Base-by-base conservation (phyloP, 2,797 vertebrate genomes). In the Anguilla anguilla region DNA sequence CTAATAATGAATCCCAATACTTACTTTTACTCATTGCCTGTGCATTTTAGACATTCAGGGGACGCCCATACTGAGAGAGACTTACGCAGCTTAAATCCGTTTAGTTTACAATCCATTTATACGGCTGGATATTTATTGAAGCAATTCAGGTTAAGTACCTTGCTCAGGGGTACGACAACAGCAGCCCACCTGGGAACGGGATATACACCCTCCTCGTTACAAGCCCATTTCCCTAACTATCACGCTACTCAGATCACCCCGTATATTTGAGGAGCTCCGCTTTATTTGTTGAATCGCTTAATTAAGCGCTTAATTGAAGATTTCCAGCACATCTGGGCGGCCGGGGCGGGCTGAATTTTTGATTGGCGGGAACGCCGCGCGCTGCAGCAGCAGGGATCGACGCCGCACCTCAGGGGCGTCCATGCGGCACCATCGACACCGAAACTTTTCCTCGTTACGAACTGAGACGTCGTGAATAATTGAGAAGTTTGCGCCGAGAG, bases 401-500 rank as follows among this genome's bases (percentile, higher is more conserved):
- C n/a, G 13, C 31, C 11, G 35, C 51, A 64, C 49, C 39, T 85
- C 72, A 13, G 64, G 25, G 64, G 46, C 10, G 90, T 91, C 88
- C 86, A 89, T 91, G 77, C 74, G 57, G 87, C 85, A 89, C 84
- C 72, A 89, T 92, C 81, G 91, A 69, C 72, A 53, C 46, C 43
- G 11, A 53, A 89, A 46, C 89, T 88, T 91, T 90, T 90, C 91
- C 87, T 89, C 88, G 87, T 91, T 89, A 88, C 88, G 86, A 90
- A 57, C 6, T n/a, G 90, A 69, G 51, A 59, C 85, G 90, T 90
- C 89, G 90, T 91, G 89, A 88, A 91, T 92, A 91, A 92, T 93
- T 91, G 86, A 92, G 92, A 90, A 64, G 86, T 91, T 84, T 86
- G 89, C 85, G 85, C 85, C 90, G 89, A 83, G 87, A 84, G 11